Evolutionary conservation across 1,140 invertebrate species (phyloP).

Genomic region (Drosophila nannoptera): DNA sequence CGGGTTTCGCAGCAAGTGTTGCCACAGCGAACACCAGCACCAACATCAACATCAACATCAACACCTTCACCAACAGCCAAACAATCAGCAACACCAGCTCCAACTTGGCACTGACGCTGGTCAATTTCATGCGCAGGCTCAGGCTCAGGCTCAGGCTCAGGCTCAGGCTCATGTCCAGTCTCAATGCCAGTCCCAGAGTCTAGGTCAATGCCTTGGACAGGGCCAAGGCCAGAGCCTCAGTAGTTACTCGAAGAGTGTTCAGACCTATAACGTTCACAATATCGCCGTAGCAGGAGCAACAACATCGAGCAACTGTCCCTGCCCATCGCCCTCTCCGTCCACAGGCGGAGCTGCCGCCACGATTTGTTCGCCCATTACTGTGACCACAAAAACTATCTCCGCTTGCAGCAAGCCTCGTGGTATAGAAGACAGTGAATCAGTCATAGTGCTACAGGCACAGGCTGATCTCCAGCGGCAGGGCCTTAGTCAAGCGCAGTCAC

Average conservation of each 20-base stretch:
- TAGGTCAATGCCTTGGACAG: not conserved
- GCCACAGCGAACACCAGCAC: constrained; percentile 34
- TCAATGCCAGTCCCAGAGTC: too few relatives aligned
- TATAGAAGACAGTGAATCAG: constrained; percentile 35
- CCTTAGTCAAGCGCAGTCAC: not conserved
- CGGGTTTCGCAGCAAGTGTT: constrained; percentile 66
- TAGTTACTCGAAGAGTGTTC: constrained; percentile 40
- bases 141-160: not conserved
- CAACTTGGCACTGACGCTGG: too few relatives aligned
- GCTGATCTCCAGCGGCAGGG: constrained; percentile 12
- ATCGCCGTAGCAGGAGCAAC: not conserved
- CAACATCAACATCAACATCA: too few relatives aligned
- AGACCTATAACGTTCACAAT: constrained; percentile 44
- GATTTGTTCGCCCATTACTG: constrained; percentile 46
- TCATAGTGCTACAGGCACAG: constrained; percentile 39
- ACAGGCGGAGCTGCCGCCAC: constrained; percentile 5
- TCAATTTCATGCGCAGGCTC: not conserved
- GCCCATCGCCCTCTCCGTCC: constrained; percentile 45
- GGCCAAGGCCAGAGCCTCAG: constrained; percentile 5
- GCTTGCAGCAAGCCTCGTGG: constrained; percentile 4
- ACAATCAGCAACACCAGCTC: too few relatives aligned
- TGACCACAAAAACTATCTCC: not conserved
- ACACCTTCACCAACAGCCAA: too few relatives aligned
- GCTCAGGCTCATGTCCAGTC: too few relatives aligned
- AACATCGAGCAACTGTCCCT: constrained; percentile 37